Conservation (phyloP, 2,113 vertebrate species). For the Thymallus thymallus region DNA sequence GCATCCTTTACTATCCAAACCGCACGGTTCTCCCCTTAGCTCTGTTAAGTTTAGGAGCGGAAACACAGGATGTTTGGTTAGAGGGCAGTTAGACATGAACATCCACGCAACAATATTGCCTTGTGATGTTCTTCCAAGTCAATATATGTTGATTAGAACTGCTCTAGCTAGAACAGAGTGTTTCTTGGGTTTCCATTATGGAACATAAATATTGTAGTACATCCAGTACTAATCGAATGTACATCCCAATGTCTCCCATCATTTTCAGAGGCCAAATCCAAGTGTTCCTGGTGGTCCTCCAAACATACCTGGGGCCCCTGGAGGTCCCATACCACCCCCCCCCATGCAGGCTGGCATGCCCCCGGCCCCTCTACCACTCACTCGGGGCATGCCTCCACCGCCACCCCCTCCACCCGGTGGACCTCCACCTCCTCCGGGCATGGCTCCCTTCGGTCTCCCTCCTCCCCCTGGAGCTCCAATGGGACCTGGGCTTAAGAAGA, state of each 20-base stretch:
- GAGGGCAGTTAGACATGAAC: neutral
- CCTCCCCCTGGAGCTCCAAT: conserved; percentile 86
- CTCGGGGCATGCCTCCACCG: conserved; percentile 65
- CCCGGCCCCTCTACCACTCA: conserved; percentile 64
- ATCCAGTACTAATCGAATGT: conserved; percentile 23
- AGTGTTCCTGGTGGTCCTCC: conserved; percentile 81
- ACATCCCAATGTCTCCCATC: conserved; percentile 47
- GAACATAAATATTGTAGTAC: no score
- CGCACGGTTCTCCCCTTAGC: neutral
- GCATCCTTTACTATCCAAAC: no score
- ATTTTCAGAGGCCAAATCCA: conserved; percentile 78
- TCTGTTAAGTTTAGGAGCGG: neutral
- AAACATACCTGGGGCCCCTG: conserved; percentile 76
- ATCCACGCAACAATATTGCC: neutral
- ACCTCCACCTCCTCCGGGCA: conserved; percentile 81
- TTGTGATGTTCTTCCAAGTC: neutral
- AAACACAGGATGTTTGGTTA: neutral
- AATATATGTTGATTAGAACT: neutral
- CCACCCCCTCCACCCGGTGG: conserved; percentile 79
- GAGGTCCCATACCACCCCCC: conserved; percentile 75
- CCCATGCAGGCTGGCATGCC: conserved; percentile 52
- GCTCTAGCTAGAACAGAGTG: neutral
- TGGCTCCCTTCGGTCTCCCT: conserved; percentile 75
- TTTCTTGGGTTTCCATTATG: no score
- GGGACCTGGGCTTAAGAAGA: conserved; percentile 83